These are phyloP conservation scores for Cossypha heuglini DNA, from an alignment of 2,797 vertebrate species.

Conservation along the genomic window DNA sequence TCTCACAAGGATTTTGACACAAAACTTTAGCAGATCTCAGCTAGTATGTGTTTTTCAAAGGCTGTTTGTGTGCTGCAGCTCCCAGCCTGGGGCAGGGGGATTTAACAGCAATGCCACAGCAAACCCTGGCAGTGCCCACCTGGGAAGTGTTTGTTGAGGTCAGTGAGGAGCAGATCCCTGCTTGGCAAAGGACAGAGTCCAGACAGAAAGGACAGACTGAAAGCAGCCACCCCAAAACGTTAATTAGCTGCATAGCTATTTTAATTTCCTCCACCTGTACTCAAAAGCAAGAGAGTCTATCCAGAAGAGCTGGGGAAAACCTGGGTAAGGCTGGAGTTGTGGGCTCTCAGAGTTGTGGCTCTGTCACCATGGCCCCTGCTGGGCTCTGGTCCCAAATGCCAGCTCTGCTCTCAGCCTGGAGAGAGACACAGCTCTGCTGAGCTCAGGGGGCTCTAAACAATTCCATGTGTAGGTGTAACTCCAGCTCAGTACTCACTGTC, in stretches of 20 bases:
- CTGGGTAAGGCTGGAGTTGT: not conserved
- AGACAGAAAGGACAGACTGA: not conserved
- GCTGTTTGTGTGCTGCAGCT: not conserved
- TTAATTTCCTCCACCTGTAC: not conserved
- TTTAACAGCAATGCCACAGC: not conserved
- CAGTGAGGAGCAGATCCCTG: not conserved
- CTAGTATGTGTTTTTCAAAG: rapidly evolving
- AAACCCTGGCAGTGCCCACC: not conserved
- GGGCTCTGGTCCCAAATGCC: not conserved
- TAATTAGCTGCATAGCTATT: not conserved
- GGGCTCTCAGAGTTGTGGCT: not conserved
- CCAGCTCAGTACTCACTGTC: not conserved
- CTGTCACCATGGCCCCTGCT: not conserved
- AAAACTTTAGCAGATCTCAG: rapidly evolving
- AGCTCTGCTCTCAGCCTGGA: not conserved
- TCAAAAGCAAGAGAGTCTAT: not conserved
- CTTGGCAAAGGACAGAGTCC: not conserved
- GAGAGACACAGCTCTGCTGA: not conserved
- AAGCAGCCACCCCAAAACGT: not conserved
- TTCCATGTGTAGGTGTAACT: not conserved
- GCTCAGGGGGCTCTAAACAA: not conserved
- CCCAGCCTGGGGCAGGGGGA: not conserved
- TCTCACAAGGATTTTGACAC: not conserved
- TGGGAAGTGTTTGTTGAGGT: not conserved
- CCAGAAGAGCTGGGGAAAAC: not conserved